Evolutionary conservation across 1,140 invertebrate species (phyloP).

Genomic region (Drosophila fuyamai): DNA sequence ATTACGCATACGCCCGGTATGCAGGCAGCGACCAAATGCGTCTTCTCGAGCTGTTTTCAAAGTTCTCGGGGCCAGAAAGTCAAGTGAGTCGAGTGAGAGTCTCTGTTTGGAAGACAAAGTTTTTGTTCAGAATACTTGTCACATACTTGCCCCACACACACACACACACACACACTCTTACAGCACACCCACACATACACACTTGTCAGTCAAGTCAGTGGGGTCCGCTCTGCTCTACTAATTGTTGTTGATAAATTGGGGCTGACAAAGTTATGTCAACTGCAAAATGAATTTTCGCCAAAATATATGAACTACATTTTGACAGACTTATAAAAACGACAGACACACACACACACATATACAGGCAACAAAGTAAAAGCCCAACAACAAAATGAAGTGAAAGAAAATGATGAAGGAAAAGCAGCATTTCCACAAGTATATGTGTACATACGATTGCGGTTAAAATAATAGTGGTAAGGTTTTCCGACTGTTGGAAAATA

Average conservation of each 20-base stretch:
- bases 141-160: conserved; percentile 71
- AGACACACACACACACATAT: conserved; percentile 27
- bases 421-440: conserved; percentile 22
- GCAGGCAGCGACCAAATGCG: conserved; percentile 10
- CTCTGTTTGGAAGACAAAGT: conserved; percentile 68
- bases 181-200: background rate
- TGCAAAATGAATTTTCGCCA: conserved; percentile 82
- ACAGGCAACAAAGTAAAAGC: conserved; percentile 45
- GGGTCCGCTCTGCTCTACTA: conserved; percentile 68
- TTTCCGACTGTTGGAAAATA: no score
- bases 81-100: conserved; percentile 47
- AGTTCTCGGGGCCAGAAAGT: conserved; percentile 44
- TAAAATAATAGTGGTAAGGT: background rate
- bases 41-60: conserved; percentile 6
- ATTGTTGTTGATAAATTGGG: conserved; percentile 82
- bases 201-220: conserved; percentile 34
- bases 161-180: conserved; percentile 22
- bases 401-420: conserved; percentile 44
- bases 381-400: conserved; percentile 53
- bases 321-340: conserved; percentile 79
- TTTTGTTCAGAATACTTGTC: conserved; percentile 80
- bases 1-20: conserved; percentile 65
- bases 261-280: conserved; percentile 82
- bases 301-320: conserved; percentile 82
- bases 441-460: background rate